Evolutionary conservation across 2,113 vertebrate species (phyloP).

Genomic region (Mustelus asterias): DNA sequence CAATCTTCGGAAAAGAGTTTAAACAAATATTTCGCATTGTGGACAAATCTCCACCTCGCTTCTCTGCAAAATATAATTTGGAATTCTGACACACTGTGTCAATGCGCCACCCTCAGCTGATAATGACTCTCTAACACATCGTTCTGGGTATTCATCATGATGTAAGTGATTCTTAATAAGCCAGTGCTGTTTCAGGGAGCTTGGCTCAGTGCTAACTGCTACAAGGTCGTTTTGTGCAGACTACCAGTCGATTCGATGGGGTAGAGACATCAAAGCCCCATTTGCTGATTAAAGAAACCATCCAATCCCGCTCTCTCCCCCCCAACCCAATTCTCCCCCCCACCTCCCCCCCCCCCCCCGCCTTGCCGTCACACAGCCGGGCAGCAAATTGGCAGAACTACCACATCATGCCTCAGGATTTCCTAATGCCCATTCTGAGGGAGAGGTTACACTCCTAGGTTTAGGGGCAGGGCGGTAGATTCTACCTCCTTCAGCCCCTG

Average conservation of each 20-base stretch:
- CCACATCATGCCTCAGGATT: neutral
- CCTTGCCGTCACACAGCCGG: no score
- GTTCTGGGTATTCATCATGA: constrained; percentile 8
- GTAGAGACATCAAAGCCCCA: neutral
- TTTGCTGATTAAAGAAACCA: neutral
- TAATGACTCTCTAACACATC: constrained; percentile 25
- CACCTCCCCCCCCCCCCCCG: no score
- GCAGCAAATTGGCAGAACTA: neutral
- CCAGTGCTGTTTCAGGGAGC: neutral
- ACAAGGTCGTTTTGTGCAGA: neutral
- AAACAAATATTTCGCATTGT: neutral
- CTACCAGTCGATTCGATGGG: neutral
- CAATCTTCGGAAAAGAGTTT: neutral
- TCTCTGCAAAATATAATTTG: neutral
- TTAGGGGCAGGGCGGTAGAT: neutral
- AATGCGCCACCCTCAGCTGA: neutral
- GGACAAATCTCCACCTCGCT: neutral
- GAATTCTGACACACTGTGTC: neutral
- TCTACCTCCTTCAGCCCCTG: neutral
- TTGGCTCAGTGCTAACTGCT: neutral
- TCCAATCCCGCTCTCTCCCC: no score
- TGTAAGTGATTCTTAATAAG: constrained; percentile 23
- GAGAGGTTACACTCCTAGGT: neutral
- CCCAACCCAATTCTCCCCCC: no score
- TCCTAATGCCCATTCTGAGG: neutral